Base-by-base conservation (phyloP, 2,113 vertebrate species). In the Eptesicus fuscus region DNA sequence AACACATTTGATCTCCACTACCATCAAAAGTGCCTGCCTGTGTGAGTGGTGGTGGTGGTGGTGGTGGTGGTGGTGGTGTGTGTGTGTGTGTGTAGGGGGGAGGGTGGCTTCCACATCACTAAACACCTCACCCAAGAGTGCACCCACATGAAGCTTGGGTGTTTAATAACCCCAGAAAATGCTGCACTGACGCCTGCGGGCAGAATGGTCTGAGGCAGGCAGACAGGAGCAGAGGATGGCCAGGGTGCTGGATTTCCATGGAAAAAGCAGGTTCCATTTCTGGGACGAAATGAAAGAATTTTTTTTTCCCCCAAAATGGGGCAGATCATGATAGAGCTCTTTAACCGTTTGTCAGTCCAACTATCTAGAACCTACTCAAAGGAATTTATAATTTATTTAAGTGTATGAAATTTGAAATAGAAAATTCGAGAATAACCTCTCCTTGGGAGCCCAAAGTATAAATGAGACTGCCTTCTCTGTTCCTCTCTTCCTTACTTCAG, bases 141-240 rank as follows among this genome's bases (percentile, higher is more conserved):
- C n/a, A 22, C 0, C 20, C 86, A 67, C 49, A 28, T 40, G 47
- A 20, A 83, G 83, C 49, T 22, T 17, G 3, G 4, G 32, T 84
- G 22, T 61, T 91, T 35, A 88, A 71, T 49, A 89, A 94, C 70
- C 84, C 88, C 83, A 71, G 76, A 49, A 91, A 95, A 93, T 35
- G 82, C 96, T 95, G 97, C 96, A 82, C 71, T 83, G 83, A 76
- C 92, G 71, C 90, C 67, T 83, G n/a, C 14, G 59, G 74, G 70
- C 70, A 84, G 87, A 91, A 78, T 70, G 56, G 79, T 47, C 37
- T 20, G 69, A 90, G 77, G 71, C 37, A 88, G 35, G 85, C 71
- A 84, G 88, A 74, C 51, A 23, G 22, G 93, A 79, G 30, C 69
- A 49, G 35, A 73, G 67, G n/a, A 28, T 70, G 84, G 80, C 44